Percentiles rank a stretch among this genome's conserved stretches.
Evolutionary conservation across 2,888 invertebrate species (phyloP).

Genomic region (Troides oblongomaculatus): DNA sequence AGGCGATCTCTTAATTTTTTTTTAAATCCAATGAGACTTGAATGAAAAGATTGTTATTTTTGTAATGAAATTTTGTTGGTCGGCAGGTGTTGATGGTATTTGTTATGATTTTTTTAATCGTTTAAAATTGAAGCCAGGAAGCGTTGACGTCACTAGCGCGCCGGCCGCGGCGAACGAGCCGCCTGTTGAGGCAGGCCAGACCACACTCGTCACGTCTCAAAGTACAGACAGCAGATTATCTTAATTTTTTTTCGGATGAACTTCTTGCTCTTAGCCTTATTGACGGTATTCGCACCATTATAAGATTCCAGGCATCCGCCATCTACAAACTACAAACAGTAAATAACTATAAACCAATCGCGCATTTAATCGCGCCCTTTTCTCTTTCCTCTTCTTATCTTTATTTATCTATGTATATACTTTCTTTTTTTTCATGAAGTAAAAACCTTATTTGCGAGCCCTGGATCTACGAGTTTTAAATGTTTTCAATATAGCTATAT

Average conservation of each 20-base stretch:
- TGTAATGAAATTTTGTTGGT: constrained; percentile 18
- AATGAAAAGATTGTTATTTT: constrained; percentile 21
- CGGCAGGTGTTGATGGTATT: constrained; percentile 21
- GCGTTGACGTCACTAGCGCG: constrained; percentile 36
- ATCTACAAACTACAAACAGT: constrained; percentile 45
- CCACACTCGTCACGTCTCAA: constrained; percentile 43
- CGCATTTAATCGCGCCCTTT: too few species aligned
- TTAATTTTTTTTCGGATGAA: too few species aligned
- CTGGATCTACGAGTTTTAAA: too few species aligned
- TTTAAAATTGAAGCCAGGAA: constrained; percentile 37
- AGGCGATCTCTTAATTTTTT: too few species aligned
- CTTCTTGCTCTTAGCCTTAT: too few species aligned
- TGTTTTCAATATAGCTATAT: too few species aligned
- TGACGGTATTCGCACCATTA: too few species aligned
- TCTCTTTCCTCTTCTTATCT: too few species aligned
- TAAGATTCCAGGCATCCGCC: too few species aligned
- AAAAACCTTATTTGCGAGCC: too few species aligned
- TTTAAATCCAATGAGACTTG: constrained; percentile 21
- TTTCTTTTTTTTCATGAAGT: too few species aligned
- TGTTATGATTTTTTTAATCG: constrained; percentile 34
- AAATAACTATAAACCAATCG: constrained; percentile 33
- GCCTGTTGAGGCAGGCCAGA: constrained; percentile 76
- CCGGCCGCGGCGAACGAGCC: constrained; percentile 54
- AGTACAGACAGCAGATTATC: constrained; percentile 51
- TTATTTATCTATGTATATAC: too few species aligned